Percentiles rank a stretch among this genome's conserved stretches.
Evolutionary conservation across 1,140 invertebrate genomes (phyloP).

Genomic region (Lepidotrigona ventralis): DNA sequence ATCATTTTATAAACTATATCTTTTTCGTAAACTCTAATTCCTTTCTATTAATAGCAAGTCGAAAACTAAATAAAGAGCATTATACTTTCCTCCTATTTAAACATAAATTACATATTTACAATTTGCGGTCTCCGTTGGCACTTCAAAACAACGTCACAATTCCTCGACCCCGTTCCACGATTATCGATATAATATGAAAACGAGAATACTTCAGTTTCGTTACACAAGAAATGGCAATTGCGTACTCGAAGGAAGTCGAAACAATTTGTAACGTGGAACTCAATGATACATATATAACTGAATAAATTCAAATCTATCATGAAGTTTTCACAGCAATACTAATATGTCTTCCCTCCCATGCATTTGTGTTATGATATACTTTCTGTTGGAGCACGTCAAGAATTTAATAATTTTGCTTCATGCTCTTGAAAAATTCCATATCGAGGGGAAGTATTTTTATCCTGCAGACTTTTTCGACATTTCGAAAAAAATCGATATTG

Average conservation of each 20-base stretch:
- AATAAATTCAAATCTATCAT: not conserved
- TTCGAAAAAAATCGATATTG: not conserved
- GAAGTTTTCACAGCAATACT: not conserved
- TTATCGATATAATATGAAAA: not conserved
- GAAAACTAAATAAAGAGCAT: slow-evolving; percentile 12
- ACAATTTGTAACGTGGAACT: not conserved
- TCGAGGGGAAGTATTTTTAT: not conserved
- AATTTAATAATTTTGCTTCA: not conserved
- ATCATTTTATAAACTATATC: not conserved
- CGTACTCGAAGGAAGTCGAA: not conserved
- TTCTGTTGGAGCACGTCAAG: not conserved
- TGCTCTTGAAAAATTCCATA: not conserved
- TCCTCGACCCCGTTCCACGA: slow-evolving; percentile 33
- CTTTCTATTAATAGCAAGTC: not conserved
- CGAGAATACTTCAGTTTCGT: not conserved
- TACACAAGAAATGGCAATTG: not conserved
- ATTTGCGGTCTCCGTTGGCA: slow-evolving; percentile 48
- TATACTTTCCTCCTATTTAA: slow-evolving; percentile 25
- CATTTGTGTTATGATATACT: not conserved
- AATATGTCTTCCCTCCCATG: not conserved
- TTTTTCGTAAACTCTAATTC: not conserved
- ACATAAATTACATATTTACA: slow-evolving; percentile 75
- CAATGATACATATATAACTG: not conserved
- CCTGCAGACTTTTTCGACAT: not conserved
- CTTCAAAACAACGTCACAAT: slow-evolving; percentile 47